Base-by-base conservation (phyloP, 1,140 invertebrate species). In the Cyrtorhinus lividipennis region DNA sequence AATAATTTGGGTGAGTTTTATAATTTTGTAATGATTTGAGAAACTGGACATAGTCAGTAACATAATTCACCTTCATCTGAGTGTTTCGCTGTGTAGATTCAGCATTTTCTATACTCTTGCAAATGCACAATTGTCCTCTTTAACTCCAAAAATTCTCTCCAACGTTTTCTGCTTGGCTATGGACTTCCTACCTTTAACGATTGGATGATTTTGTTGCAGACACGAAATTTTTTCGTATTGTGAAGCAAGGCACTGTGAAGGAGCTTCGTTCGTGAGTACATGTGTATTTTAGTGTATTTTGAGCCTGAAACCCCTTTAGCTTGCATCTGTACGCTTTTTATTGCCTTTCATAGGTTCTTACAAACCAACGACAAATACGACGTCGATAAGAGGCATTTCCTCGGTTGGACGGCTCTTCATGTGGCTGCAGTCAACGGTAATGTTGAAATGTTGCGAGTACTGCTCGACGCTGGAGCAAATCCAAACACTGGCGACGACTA, bases 391-490 rank as follows among this genome's bases (percentile, higher is more conserved):
- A 75, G 82, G 1, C 87, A 91, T 74, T 64, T 74, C 18, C 75
- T 92, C 26, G 91, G 92, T 38, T 94, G 91, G 90, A 92, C 88
- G 56, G 80, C 88, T 13, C 75, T 95, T 27, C 90, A 92, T 75
- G 80, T 85, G 56, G 90, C 90, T 61, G 85, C 86, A 24, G 83
- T 92, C 18, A 92, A 90, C 75, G 81, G 82, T 53, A 80, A 82
- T 67, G 62, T 75, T 22, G 78, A 81, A 24, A 80, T 80, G 63
- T 79, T 92, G 1, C 77, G 80, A 73, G 72, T 82, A 65, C 75
- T 95, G 23, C 71, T 95, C 27, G 75, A 81, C 15, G 75, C 79
- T 62, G 91, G 91, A 24, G 90, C 90, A 27, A 83, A 92, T 75
- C 80, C 85, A 2, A 86, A 94, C 76, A 68, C 83, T 8, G 81